Base-by-base conservation (phyloP, 2,113 vertebrate genomes). In the Lophotis ruficrista region DNA sequence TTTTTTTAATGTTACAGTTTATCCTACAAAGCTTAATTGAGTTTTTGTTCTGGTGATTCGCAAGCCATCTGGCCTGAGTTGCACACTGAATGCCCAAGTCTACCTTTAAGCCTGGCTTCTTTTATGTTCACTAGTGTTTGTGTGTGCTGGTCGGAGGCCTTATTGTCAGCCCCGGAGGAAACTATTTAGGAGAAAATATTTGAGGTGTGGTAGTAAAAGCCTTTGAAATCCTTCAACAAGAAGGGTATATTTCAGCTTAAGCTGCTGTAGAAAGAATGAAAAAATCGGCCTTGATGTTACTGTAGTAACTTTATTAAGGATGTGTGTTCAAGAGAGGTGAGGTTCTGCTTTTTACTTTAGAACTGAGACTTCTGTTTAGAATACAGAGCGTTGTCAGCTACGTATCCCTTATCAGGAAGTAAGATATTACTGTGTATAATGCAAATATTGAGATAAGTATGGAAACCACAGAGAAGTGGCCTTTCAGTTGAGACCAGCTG, bases 401-500 rank as follows among this genome's bases (percentile, higher is more conserved):
- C 4, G 1, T 62, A 28, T 50, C 47, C 31, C 54, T 33, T 85
- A 83, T 57, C 69, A 94, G 94, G 70, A 94, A 91, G 73, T 76
- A 91, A 94, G 66, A 30, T 77, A 18, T 50, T 90, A 27, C 85
- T 83, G 90, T 83, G 50, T 75, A 3, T 81, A 88, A 87, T 93
- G 87, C 87, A 97, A 91, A 93, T 94, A 87, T 15, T 85, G 92
- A 89, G 89, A 82, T 93, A 91, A 93, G 78, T 73, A 72, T 76
- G 87, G 72, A 91, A 91, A 93, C 61, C 53, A 25, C 87, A 84
- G 87, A 89, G 83, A 94, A 89, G 85, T 79, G 84, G 57, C 73
- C 61, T 91, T 94, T 87, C 50, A 25, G 86, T 91, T 91, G 66
- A 73, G 89, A 75, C 65, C 96, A 91, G 97, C 97, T 97, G 97